These are phyloP conservation scores for Syngnathus rostellatus DNA, from an alignment of 2,797 vertebrate genomes.

Conservation along the genomic window DNA sequence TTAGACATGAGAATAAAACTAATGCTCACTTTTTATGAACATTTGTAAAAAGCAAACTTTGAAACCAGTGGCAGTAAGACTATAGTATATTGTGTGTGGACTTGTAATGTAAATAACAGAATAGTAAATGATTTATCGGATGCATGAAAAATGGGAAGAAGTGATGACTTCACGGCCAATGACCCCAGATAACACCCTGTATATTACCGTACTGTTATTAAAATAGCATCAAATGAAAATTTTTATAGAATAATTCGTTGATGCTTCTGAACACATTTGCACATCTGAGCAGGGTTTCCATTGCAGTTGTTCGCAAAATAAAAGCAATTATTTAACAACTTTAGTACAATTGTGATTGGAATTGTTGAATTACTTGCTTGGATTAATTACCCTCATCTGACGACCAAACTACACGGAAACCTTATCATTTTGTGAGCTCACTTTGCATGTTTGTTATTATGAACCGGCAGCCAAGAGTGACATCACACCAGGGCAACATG, in stretches of 20 bases:
- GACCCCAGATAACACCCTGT: not conserved
- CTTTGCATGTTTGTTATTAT: not conserved
- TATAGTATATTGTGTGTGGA: not conserved
- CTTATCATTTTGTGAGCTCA: not conserved
- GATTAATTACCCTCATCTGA: too few relatives aligned
- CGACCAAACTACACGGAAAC: too few relatives aligned
- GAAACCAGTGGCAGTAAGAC: too few relatives aligned
- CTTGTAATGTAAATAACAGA: not conserved
- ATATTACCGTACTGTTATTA: not conserved
- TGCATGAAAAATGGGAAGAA: conserved; percentile 1
- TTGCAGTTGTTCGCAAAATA: not conserved
- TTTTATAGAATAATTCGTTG: not conserved
- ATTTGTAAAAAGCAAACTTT: too few relatives aligned
- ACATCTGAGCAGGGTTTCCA: too few relatives aligned
- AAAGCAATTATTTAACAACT: too few relatives aligned
- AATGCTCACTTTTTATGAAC: too few relatives aligned
- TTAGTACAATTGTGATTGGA: too few relatives aligned
- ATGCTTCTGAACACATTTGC: not conserved
- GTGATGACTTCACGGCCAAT: not conserved
- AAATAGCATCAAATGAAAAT: not conserved
- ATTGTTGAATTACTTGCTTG: too few relatives aligned
- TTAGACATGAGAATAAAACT: too few relatives aligned
- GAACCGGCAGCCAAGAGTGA: not conserved
- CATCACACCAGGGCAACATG: not conserved
- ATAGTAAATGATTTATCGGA: not conserved